These are phyloP conservation scores for Philhelius pedissequus DNA, from an alignment of 2,888 invertebrate genomes.

Conservation along the genomic window DNA sequence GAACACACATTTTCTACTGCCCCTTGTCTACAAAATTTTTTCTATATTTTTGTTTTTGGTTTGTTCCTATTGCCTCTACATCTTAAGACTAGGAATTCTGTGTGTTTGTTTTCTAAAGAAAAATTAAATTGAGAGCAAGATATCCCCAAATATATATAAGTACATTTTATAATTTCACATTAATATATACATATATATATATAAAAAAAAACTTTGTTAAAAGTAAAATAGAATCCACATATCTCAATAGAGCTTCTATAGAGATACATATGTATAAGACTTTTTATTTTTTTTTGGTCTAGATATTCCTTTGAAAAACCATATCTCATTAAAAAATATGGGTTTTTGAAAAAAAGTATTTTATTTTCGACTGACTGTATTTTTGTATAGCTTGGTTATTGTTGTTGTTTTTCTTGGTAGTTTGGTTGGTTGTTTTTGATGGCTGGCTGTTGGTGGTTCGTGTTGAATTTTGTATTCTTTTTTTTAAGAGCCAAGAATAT, in stretches of 20 bases:
- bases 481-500: constrained; percentile 53
- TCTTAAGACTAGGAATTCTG: neutral
- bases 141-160: constrained; percentile 16
- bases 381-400: constrained; percentile 3
- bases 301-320: constrained; percentile 1
- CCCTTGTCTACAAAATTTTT: neutral
- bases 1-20: neutral
- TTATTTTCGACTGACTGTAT: constrained; percentile 17
- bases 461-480: constrained; percentile 12
- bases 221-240: constrained; percentile 31
- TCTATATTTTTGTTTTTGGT: neutral
- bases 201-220: neutral
- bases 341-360: constrained; percentile 15
- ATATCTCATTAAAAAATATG: neutral
- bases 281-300: neutral
- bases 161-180: neutral
- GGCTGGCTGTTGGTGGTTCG: constrained; percentile 11
- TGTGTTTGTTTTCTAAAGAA: neutral
- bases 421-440: constrained; percentile 15
- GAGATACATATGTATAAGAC: constrained; percentile 10
- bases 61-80: neutral
- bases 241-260: constrained; percentile 14
- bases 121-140: constrained; percentile 25
- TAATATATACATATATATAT: neutral
- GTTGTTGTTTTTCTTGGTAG: constrained; percentile 10